Percentiles rank a stretch among this genome's conserved stretches.
These are phyloP conservation scores for Polydrusus tereticollis DNA, from an alignment of 2,888 invertebrate species.

Conservation along the genomic window DNA sequence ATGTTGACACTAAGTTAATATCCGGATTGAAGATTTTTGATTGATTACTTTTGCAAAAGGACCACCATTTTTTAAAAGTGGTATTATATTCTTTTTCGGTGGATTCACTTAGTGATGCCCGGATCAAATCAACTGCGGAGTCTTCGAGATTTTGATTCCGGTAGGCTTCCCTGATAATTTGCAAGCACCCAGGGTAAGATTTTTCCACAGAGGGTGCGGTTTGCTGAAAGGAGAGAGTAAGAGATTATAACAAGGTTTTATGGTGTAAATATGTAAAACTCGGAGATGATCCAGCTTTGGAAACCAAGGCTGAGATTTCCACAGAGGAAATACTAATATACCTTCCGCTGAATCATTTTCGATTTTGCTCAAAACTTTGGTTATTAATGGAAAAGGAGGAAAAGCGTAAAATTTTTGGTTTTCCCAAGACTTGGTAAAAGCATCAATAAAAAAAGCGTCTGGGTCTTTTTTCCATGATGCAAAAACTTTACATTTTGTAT, in stretches of 20 bases:
- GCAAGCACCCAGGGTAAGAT: not conserved
- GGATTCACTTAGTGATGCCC: not conserved
- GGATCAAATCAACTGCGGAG: not conserved
- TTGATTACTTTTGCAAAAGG: not conserved
- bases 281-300: constrained; percentile 32
- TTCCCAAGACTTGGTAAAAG: not conserved
- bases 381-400: not conserved
- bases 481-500: not conserved
- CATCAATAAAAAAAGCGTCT: not conserved
- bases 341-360: not conserved
- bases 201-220: not conserved
- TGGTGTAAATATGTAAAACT: too few relatives aligned
- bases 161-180: not conserved
- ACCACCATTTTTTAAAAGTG: not conserved
- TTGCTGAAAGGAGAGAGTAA: not conserved
- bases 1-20: not conserved
- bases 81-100: not conserved
- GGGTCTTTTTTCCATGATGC: not conserved
- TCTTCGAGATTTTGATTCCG: not conserved
- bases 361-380: not conserved
- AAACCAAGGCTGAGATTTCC: not conserved
- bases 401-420: not conserved
- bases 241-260: not conserved
- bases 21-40: not conserved
- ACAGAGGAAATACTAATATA: not conserved